Base-by-base conservation (phyloP, 1,140 invertebrate genomes). In the Periplaneta americana region DNA sequence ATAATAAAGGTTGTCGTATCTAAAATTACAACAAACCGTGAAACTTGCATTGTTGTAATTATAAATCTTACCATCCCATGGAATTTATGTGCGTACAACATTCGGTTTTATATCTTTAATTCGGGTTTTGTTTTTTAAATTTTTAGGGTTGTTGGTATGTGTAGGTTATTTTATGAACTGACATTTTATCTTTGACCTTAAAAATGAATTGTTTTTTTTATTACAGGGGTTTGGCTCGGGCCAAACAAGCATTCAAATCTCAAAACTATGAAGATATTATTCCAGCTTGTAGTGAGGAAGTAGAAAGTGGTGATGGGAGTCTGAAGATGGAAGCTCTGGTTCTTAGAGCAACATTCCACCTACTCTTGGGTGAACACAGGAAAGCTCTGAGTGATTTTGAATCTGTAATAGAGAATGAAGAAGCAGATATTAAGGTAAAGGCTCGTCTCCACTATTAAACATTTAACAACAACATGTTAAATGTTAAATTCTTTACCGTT, bases 251-350 rank as follows among this genome's bases (percentile, higher is more conserved):
- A 33, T 88, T 97, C 75, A 91, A 92, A 80, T 88, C 92, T 18
- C 91, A 94, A 85, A 90, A 94, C 22, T 98, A 93, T 89, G 94
- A 96, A 34, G 90, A 94, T 75, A 91, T 98, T 81, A 93, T 97
- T 83, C 87, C 92, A 66, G 90, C 93, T 31, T 98, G 97, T 87
- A 94, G 92, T 18, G 92, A 95, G 86, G 96, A 97, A 89, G 90
- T 98, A n/a, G 89, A 93, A 74, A 89, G 90, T n/a, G 82, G 86
- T 37, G 85, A 89, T 83, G 87, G 87, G 74, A 87, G 86, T 81
- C 88, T 91, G 83, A 89, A 91, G 84, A 85, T 91, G 28, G 93
- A 96, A 88, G 92, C 96, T 6, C 86, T 94, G 80, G 89, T 97
- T 17, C 87, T 98, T 79, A 90, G 96, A 79, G 96, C 93, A 33